A percentile compares a stretch with the other conserved stretches of the same genome.
Conservation (phyloP, 2,888 invertebrate genomes). For the Sinelater perroti region DNA sequence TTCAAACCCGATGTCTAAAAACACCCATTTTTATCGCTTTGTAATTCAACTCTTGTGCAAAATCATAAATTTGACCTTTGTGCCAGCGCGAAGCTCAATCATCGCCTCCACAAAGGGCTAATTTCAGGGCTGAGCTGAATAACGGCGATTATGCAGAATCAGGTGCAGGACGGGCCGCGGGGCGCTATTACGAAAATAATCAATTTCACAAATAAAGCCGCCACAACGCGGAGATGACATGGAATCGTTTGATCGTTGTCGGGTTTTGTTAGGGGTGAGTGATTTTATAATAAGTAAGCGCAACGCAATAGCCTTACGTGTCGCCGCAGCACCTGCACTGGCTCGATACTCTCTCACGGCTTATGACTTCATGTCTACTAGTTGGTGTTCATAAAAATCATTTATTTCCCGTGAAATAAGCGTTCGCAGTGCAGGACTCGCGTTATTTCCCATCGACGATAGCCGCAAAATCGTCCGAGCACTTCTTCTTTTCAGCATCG, state of each 20-base stretch:
- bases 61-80: no score
- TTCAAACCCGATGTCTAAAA: no score
- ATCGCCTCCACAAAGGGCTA: not conserved
- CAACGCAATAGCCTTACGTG: conserved; percentile 49
- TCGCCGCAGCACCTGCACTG: conserved; percentile 54
- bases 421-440: conserved; percentile 32
- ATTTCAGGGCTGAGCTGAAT: not conserved
- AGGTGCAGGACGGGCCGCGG: conserved; percentile 11
- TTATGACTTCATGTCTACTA: conserved; percentile 53
- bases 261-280: conserved; percentile 43
- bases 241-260: conserved; percentile 43
- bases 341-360: conserved; percentile 59
- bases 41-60: no score
- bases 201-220: conserved; percentile 35
- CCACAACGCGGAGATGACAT: conserved; percentile 38
- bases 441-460: conserved; percentile 5
- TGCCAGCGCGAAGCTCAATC: no score
- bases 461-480: no score
- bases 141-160: not conserved
- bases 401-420: conserved; percentile 42
- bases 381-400: conserved; percentile 43
- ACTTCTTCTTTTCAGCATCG: no score
- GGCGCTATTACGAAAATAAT: conserved; percentile 32
- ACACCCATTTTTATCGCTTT: no score
- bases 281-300: conserved; percentile 46